phyloP scores from a whole-genome alignment of 2,113 vertebrate species.

The Bos javanicus region DNA sequence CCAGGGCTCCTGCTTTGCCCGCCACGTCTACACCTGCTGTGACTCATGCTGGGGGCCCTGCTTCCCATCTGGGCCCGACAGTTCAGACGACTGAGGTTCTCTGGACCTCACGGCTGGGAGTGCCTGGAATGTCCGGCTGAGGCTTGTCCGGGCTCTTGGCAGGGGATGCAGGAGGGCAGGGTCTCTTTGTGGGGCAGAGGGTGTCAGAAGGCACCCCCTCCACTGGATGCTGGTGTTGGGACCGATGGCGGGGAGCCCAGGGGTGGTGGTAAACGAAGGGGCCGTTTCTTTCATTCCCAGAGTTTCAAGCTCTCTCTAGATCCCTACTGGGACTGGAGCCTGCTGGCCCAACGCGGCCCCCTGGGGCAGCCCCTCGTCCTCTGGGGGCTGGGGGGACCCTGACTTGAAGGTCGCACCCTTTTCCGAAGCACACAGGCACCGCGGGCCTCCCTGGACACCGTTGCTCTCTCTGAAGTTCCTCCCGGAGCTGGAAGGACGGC shows the following conservation, averaged over 20 bases:
- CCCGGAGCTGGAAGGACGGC: accelerated
- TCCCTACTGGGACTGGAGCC: neutral
- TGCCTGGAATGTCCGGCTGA: accelerated
- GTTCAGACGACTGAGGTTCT: neutral
- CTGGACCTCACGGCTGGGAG: neutral
- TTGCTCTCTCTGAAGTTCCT: accelerated
- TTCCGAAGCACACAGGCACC: accelerated
- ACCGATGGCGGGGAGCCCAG: accelerated
- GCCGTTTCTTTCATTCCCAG: neutral
- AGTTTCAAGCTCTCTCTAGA: neutral
- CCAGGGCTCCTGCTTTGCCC: accelerated
- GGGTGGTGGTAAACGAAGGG: accelerated
- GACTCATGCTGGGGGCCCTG: accelerated
- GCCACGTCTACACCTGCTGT: accelerated
- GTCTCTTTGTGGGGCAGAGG: accelerated
- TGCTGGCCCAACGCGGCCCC: accelerated
- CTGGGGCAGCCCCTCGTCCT: neutral
- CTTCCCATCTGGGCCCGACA: neutral
- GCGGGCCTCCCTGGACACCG: accelerated
- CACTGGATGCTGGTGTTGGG: accelerated
- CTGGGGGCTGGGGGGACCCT: neutral
- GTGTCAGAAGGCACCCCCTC: neutral
- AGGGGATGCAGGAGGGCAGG: neutral
- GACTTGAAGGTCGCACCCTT: neutral
- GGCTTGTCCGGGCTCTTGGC: accelerated